Percentiles rank a stretch among this genome's conserved stretches.
phyloP scores from a whole-genome alignment of 2,797 vertebrate genomes.

The Linurgus olivaceus region DNA sequence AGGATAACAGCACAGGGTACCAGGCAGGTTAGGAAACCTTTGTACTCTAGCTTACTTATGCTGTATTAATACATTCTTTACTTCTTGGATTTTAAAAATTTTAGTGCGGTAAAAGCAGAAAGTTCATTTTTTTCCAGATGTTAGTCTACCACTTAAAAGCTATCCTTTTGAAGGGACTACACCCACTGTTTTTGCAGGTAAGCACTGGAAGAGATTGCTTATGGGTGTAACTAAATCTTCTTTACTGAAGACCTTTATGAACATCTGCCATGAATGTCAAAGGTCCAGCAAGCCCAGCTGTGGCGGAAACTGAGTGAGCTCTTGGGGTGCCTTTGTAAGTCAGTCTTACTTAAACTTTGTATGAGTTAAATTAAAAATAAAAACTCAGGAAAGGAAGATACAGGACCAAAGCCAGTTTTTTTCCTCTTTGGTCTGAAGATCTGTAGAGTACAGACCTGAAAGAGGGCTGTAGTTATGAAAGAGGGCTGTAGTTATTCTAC shows the following conservation, averaged over 20 bases:
- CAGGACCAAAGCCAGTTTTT: rapidly evolving
- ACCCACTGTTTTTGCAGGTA: neutral
- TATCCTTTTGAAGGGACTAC: neutral
- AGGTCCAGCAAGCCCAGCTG: neutral
- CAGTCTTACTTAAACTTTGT: neutral
- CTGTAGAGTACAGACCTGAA: neutral
- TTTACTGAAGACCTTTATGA: neutral
- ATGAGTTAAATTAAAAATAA: neutral
- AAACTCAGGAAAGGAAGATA: neutral
- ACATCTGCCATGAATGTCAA: rapidly evolving
- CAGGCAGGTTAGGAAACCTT: neutral
- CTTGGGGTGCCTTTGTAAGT: neutral
- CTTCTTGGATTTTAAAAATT: neutral
- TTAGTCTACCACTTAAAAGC: neutral
- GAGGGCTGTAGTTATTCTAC: neutral
- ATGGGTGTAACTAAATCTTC: neutral
- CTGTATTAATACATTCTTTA: neutral
- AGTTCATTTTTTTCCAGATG: neutral
- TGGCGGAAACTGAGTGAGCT: neutral
- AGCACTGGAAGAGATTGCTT: neutral
- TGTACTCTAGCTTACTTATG: neutral
- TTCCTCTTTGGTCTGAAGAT: neutral
- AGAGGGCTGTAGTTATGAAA: neutral
- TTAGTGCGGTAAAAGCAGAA: neutral
- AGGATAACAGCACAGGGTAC: neutral